phyloP scores from a whole-genome alignment of 2,888 invertebrate genomes.

The Caenorhabditis wallacei region DNA sequence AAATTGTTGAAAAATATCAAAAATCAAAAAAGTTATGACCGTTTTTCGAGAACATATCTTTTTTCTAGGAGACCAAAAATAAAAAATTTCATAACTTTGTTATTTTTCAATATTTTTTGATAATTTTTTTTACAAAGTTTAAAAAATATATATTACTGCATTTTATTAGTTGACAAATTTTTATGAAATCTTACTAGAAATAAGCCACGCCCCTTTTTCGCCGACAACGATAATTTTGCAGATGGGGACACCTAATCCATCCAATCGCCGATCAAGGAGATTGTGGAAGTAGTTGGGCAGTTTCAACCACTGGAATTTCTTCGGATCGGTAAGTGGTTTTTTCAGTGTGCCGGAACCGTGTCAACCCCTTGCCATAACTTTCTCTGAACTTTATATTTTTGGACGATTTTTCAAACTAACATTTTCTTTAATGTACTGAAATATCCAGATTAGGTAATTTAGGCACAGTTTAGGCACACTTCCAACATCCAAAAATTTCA shows the following conservation, averaged over 20 bases:
- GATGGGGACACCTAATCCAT: conserved; percentile 89
- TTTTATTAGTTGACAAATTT: not conserved
- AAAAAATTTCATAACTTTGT: not conserved
- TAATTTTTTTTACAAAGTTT: not conserved
- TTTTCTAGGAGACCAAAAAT: no score
- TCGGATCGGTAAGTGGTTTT: conserved; percentile 72
- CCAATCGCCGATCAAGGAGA: conserved; percentile 87
- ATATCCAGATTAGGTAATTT: no score
- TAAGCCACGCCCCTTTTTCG: no score
- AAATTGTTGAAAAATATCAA: not conserved
- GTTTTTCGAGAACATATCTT: no score
- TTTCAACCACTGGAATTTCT: conserved; percentile 88
- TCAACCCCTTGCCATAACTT: no score
- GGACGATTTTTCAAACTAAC: not conserved
- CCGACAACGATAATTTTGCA: conserved; percentile 13
- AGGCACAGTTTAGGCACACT: no score
- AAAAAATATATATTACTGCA: not conserved
- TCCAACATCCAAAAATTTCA: no score
- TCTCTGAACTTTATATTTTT: not conserved
- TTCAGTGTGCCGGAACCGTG: no score
- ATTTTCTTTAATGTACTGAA: no score
- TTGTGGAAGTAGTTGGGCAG: conserved; percentile 92
- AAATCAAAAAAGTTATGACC: not conserved
- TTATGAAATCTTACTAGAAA: no score
- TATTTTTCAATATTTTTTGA: not conserved